Evolutionary conservation across 1,140 invertebrate species (phyloP), one percentile per base, ranked within the genome.

Genomic region (silkworm (Bombyx mori)): DNA sequence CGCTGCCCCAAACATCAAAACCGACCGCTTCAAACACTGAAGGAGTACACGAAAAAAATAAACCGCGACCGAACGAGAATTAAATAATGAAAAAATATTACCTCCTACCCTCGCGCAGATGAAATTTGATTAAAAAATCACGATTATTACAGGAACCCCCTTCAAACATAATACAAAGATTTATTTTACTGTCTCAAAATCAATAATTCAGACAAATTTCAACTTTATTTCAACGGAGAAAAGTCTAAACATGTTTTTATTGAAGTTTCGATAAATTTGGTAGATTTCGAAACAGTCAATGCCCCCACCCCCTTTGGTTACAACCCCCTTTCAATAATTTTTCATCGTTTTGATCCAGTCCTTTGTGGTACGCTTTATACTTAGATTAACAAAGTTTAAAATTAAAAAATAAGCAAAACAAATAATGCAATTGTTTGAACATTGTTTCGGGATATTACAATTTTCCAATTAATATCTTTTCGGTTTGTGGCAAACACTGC

Each of bases 81-180:
- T 86, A 86, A 85, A 86, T 86, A 86, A 86, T 86, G 82, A 83
- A 86, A 86, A 86, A 86, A 85, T 86, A 85, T 81, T 82, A 79
- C 77, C 79, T 60, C 74, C 79, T 79, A 81, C 79, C 74, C 77
- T 80, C 79, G 73, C 79, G 77, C 79, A 79, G 79, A 82, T 80
- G 80, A 86, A 85, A 86, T 85, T 86, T 86, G 81, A 85, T 85
- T 86, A 85, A 86, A 85, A 86, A 86, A 86, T 86, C 83, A 86
- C 83, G 82, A 86, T 86, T 85, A 86, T 86, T 86, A 82, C 82
- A 69, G 61, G 60, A 60, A 71, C 72, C 74, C 78, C 82, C 77
- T 69, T 75, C 73, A 65, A 69, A 72, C 66, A 71, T 75, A 73
- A 75, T 71, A 66, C 58, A 56, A n/a, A 42, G 68, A 66, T 73